phyloP scores from a whole-genome alignment of 2,797 vertebrate species.

The Clarias laeviceps region DNA sequence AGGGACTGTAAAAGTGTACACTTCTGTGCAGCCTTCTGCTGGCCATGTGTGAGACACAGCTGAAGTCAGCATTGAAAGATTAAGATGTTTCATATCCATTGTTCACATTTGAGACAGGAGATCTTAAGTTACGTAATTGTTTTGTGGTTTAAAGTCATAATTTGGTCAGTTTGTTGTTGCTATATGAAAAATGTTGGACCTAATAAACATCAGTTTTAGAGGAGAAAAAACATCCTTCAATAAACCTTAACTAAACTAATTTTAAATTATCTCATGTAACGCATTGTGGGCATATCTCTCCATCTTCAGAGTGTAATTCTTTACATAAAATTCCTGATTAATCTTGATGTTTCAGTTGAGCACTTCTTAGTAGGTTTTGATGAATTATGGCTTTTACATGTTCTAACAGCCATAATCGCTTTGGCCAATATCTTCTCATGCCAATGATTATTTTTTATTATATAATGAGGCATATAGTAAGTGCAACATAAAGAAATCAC shows the following conservation, averaged over 20 bases:
- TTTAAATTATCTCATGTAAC: no score
- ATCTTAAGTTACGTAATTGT: background rate
- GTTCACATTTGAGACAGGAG: background rate
- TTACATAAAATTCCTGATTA: background rate
- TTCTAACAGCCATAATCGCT: background rate
- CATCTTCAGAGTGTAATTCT: background rate
- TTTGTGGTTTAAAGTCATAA: background rate
- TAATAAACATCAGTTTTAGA: background rate
- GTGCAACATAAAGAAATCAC: background rate
- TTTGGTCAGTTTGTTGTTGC: background rate
- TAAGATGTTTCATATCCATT: background rate
- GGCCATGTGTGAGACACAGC: conserved; percentile 7
- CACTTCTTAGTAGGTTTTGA: background rate
- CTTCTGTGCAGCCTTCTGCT: background rate
- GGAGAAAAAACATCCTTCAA: background rate
- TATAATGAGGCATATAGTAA: background rate
- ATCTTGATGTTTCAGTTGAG: background rate
- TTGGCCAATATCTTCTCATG: background rate
- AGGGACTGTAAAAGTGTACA: background rate
- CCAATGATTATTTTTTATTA: background rate
- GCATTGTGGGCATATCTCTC: background rate
- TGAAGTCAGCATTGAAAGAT: conserved; percentile 6
- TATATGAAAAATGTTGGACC: background rate
- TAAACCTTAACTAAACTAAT: background rate
- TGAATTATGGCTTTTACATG: background rate